Base-by-base conservation (phyloP, 2,797 vertebrate species). In the Siniperca obscura region DNA sequence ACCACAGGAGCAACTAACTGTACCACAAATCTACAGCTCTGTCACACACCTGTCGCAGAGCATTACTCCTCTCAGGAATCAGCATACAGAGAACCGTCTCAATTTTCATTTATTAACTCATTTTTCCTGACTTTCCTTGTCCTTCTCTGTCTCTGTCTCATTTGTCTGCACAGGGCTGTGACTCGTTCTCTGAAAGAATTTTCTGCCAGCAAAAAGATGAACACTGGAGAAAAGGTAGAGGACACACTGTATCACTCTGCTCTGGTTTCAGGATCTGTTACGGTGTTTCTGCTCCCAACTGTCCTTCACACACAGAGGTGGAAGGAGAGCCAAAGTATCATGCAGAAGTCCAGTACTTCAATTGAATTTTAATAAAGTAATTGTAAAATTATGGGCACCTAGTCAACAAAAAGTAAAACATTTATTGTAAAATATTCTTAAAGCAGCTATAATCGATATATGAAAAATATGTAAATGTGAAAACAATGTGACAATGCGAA, bases 161-260 rank as follows among this genome's bases (percentile, higher is more conserved):
- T 50, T 69, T 4, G 1, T 67, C 3, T 52, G 16, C 27, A 21
- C 87, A 99, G 98, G 90, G 98, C 98, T 70, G 98, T 99, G 73
- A 99, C 98, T 36, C 96, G 97, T 10, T 99, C 98, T 13, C 95
- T 99, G 89, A 99, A 99, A 92, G 98, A 99, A 7, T 99, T 99
- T 93, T 99, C 98, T 50, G 97, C 98, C 22, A 98, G 97, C 95
- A 99, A 99, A 94, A 97, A 98, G 95, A 98, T 99, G 98, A 99
- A 97, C 85, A 98, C 98, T 9, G 98, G 98, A 36, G 98, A 99
- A 85, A 99, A 99, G 97, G 98, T 99, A 90, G 48, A 78, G 34
- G n/a, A 78, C 48, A 13, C 9, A 14, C 14, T 57, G n/a, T 46
- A 6, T n/a, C 21, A 25, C 36, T 72, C 16, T 25, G 42, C 9